These are phyloP conservation scores for Actinemys pallida DNA, from an alignment of 2,113 vertebrate genomes.

Conservation along the genomic window DNA sequence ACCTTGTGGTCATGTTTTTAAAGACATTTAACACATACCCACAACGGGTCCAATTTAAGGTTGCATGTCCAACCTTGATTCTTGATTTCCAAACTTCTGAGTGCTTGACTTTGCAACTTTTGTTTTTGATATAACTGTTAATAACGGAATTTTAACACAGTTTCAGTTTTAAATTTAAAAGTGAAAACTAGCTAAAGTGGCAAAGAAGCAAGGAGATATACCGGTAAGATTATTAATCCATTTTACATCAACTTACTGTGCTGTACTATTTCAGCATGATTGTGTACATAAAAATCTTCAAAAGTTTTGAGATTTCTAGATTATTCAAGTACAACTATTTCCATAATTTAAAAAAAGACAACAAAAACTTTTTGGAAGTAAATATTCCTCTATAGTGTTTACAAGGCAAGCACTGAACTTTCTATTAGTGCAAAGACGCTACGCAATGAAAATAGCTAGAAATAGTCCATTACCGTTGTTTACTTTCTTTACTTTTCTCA, in stretches of 20 bases:
- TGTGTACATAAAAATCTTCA: constrained; percentile 2
- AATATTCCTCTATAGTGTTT: background rate
- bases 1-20: background rate
- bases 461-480: constrained; percentile 1
- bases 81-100: background rate
- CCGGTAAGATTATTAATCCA: constrained; percentile 58
- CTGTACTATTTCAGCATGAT: constrained; percentile 15
- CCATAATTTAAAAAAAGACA: background rate
- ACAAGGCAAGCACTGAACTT: background rate
- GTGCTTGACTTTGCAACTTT: background rate
- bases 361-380: background rate
- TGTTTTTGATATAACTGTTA: background rate
- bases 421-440: background rate
- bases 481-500: background rate
- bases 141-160: too few species aligned
- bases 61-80: background rate
- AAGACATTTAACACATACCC: background rate
- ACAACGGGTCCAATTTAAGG: background rate
- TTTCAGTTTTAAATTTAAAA: too few species aligned
- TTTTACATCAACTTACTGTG: constrained; percentile 23
- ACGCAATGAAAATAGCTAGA: background rate
- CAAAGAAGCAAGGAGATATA: constrained; percentile 68
- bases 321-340: background rate
- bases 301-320: background rate
- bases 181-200: too few species aligned